These are phyloP conservation scores for Perca flavescens DNA, from an alignment of 2,113 vertebrate genomes.

Conservation along the genomic window DNA sequence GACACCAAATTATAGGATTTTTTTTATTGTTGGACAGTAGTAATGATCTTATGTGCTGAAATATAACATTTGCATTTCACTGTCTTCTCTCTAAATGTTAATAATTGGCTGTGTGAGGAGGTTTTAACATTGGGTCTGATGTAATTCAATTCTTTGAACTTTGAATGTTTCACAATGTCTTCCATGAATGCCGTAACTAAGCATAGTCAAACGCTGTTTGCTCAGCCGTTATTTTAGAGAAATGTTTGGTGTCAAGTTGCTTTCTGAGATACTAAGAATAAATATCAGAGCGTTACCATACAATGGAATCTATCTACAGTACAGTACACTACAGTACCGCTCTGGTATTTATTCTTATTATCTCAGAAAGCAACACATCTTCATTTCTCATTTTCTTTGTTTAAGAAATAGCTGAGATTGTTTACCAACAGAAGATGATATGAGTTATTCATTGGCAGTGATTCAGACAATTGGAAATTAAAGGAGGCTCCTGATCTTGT, in stretches of 20 bases:
- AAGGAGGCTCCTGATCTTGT: background rate
- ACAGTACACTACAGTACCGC: too few species aligned
- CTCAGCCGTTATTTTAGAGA: background rate
- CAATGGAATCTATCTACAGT: background rate
- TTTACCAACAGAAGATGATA: conserved; percentile 6
- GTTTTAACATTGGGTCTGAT: background rate
- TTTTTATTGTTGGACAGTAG: background rate
- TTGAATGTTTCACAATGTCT: conserved; percentile 1
- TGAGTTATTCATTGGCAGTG: background rate
- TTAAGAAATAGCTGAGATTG: background rate
- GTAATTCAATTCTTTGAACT: background rate
- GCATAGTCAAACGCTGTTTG: background rate
- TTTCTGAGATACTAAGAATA: background rate
- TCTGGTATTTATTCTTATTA: too few species aligned
- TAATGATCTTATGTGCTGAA: background rate
- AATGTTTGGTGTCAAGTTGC: background rate
- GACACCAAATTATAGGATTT: background rate
- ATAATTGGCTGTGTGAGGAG: too few species aligned
- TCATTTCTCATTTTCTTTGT: background rate
- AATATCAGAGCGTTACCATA: background rate
- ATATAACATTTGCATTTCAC: background rate
- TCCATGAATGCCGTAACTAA: accelerated
- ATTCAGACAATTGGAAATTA: background rate
- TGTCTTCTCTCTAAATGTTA: too few species aligned
- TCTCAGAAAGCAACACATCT: background rate